Base-by-base conservation (phyloP, 2,797 vertebrate species). In the Jordanella pulchra region DNA sequence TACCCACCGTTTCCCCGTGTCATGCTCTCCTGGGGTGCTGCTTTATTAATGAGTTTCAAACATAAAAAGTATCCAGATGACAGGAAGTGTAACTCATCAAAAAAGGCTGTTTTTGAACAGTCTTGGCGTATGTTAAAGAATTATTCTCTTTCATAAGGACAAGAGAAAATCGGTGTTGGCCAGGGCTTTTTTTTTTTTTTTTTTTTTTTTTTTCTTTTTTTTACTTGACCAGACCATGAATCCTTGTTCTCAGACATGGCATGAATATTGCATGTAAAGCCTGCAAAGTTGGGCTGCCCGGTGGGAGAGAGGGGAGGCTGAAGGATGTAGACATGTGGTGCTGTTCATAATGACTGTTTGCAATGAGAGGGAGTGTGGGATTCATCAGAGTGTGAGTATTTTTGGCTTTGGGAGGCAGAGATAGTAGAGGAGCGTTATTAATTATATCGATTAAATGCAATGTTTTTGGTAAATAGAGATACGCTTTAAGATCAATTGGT, bases 31-130 rank as follows among this genome's bases (percentile, higher is more conserved):
- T 90, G 92, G 95, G 95, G 95, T 92, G 93, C 95, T 97, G 94
- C 96, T 95, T 98, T 97, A 98, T 99, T 99, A 99, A 99, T 98
- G 97, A 98, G 95, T 95, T 95, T 91, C 96, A 96, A 96, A 98
- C 95, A 98, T 98, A 96, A 99, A 99, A 98, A 96, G 95, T 95
- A 95, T 96, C 95, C 91, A 86, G 94, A 95, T 95, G 95, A 97
- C 95, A 93, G 95, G 92, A 95, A 95, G 95, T 97, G 97, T 97
- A 97, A 99, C 96, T 97, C 96, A 96, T 96, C 95, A 95, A 95
- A 96, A 95, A 96, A 96, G 95, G 93, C 92, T 82, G 93, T 90
- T 97, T 98, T 97, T 97, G 96, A 97, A 97, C 95, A 94, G 93
- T 96, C 97, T 95, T 95, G 95, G 95, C 92, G 96, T 94, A 96